Conservation (phyloP, 2,797 vertebrate genomes). For the Rhinophrynus dorsalis region DNA sequence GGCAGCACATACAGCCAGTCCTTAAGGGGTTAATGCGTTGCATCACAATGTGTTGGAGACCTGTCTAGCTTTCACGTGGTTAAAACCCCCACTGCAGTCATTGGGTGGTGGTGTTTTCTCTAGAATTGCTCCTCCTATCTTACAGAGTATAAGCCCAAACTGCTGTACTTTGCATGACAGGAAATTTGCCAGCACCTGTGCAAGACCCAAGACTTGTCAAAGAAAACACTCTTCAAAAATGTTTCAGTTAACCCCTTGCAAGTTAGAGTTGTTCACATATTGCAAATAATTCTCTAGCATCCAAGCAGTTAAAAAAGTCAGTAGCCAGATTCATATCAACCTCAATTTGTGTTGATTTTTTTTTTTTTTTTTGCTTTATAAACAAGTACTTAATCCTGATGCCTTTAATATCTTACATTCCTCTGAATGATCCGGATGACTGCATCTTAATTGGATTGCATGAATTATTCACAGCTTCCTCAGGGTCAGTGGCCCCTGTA, state of each 20-base stretch:
- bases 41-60: too few species aligned
- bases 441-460: conserved; percentile 43
- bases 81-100: too few species aligned
- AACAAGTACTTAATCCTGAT: conserved; percentile 44
- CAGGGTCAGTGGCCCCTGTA: conserved; percentile 5
- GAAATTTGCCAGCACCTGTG: too few species aligned
- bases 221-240: conserved; percentile 1
- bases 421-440: conserved; percentile 36
- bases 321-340: conserved; percentile 2
- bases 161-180: background rate
- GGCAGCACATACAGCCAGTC: too few species aligned
- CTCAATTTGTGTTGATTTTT: conserved; percentile 20
- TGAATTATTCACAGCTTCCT: conserved; percentile 45
- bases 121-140: too few species aligned
- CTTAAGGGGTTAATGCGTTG: too few species aligned
- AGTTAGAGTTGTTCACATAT: too few species aligned
- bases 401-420: conserved; percentile 28
- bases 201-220: conserved; percentile 12
- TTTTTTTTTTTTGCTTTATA: conserved; percentile 32
- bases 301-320: background rate
- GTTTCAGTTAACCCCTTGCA: too few species aligned
- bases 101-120: too few species aligned
- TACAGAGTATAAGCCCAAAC: too few species aligned
- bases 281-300: background rate
- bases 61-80: too few species aligned